Base-by-base conservation (phyloP, 2,113 vertebrate species). In the Lampris incognitus region DNA sequence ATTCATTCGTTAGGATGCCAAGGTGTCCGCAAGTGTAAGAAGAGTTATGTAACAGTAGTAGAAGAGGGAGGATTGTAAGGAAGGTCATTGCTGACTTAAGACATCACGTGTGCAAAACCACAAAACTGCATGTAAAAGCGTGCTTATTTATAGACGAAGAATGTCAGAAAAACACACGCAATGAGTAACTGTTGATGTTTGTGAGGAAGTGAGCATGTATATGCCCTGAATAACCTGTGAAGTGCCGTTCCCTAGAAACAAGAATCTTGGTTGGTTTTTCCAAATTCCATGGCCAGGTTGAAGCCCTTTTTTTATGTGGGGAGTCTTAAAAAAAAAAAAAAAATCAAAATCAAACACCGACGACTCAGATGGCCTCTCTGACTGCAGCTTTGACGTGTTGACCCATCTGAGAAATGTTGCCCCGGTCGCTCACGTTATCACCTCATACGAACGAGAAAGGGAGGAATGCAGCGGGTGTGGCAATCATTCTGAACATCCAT, bases 61-160 rank as follows among this genome's bases (percentile, higher is more conserved):
- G 77, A 78, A 77, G 72, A 75, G 76, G 81, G 83, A 79, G 69
- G 69, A 71, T 78, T 74, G 79, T 82, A 87, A 87, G 57, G 78
- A 90, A 91, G 88, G 87, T 85, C 77, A 82, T 88, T 86, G 85
- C 74, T 92, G 86, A 91, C 82, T 91, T 83, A 84, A 90, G 91
- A 92, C 89, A 85, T 89, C 91, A 91, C 51, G 71, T 92, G 90
- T 91, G 91, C 92, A 93, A 92, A 92, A 88, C 78, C 90, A 94
- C 91, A 90, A 90, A 92, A 89, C 88, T 71, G 80, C 82, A 84
- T 88, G 87, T 88, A 85, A 87, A 91, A 91, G 78, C 82, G 87
- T 87, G 89, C 88, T 82, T 89, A 70, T 85, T 85, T 61, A 88
- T 85, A 88, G 88, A 68, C 59, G 49, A 62, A 49, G 57, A 73